phyloP scores from a whole-genome alignment of 2,888 invertebrate species.

The Arenicola marina region DNA sequence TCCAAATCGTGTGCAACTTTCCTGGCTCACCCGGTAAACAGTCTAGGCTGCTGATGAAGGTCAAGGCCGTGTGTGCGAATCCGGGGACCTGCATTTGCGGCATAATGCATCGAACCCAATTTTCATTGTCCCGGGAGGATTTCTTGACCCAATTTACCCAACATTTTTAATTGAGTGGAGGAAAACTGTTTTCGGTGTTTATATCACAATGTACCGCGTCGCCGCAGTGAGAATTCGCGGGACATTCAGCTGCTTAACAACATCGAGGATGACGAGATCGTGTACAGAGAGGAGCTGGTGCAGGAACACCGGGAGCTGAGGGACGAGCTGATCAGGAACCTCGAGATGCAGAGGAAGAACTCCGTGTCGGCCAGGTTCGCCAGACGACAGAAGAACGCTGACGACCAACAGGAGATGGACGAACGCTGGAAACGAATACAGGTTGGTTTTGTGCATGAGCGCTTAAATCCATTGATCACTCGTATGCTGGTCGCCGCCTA shows the following conservation, averaged over 20 bases:
- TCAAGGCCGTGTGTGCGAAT: too few relatives aligned
- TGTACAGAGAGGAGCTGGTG: slow-evolving; percentile 15
- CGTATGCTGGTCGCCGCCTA: too few relatives aligned
- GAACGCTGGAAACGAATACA: slow-evolving; percentile 15
- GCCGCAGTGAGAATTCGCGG: slow-evolving; percentile 18
- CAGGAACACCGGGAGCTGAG: slow-evolving; percentile 11
- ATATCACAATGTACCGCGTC: too few relatives aligned
- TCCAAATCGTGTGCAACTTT: too few relatives aligned
- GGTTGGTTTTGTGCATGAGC: slow-evolving; percentile 2
- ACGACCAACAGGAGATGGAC: slow-evolving; percentile 10
- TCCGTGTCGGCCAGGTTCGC: slow-evolving; percentile 11
- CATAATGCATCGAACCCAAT: too few relatives aligned
- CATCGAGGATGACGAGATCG: slow-evolving; percentile 17
- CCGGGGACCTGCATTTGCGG: too few relatives aligned
- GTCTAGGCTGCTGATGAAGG: too few relatives aligned
- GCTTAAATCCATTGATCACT: too few relatives aligned
- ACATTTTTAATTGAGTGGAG: too few relatives aligned
- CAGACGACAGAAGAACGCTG: slow-evolving; percentile 1
- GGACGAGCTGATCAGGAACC: slow-evolving; percentile 4
- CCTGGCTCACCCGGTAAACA: too few relatives aligned
- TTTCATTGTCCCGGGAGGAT: background rate
- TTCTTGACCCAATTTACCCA: background rate
- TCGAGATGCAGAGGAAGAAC: slow-evolving; percentile 13
- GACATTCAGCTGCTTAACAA: slow-evolving; percentile 9
- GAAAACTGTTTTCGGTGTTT: background rate